phyloP scores from a whole-genome alignment of 2,888 invertebrate species.

The Troilus luridus region DNA sequence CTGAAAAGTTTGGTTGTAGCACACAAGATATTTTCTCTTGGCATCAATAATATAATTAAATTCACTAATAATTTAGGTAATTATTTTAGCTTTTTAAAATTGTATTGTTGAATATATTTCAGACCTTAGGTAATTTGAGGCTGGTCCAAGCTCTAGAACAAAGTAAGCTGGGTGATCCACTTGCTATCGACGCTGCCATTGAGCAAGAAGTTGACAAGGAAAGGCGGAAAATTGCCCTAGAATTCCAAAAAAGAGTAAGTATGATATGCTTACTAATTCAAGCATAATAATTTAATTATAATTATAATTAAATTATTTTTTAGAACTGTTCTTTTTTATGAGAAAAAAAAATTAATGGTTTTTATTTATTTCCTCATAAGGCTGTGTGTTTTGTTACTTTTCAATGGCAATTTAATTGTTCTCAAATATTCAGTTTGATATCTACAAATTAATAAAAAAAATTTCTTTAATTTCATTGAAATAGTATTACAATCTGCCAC shows the following conservation, averaged over 20 bases:
- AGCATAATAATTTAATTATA: too few relatives aligned
- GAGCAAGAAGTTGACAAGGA: slow-evolving; percentile 81
- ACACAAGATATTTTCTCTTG: too few relatives aligned
- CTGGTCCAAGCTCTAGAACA: slow-evolving; percentile 77
- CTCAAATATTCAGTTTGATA: too few relatives aligned
- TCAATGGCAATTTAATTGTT: too few relatives aligned
- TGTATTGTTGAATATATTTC: slow-evolving; percentile 59
- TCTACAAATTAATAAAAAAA: too few relatives aligned
- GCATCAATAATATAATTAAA: too few relatives aligned
- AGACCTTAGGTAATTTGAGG: slow-evolving; percentile 76
- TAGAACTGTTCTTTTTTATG: not conserved
- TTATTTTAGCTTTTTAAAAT: not conserved
- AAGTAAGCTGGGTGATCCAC: slow-evolving; percentile 74
- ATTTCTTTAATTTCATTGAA: too few relatives aligned
- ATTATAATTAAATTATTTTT: not conserved
- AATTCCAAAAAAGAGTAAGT: slow-evolving; percentile 80
- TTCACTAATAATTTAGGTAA: not conserved
- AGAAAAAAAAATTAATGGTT: not conserved
- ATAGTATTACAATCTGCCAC: too few relatives aligned
- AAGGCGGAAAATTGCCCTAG: slow-evolving; percentile 76
- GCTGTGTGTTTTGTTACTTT: too few relatives aligned
- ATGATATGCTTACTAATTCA: not conserved
- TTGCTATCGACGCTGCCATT: slow-evolving; percentile 72
- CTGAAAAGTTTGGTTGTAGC: too few relatives aligned
- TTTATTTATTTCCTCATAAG: too few relatives aligned